phyloP scores from a whole-genome alignment of 2,113 vertebrate species.

The Ceyx cyanopectus region DNA sequence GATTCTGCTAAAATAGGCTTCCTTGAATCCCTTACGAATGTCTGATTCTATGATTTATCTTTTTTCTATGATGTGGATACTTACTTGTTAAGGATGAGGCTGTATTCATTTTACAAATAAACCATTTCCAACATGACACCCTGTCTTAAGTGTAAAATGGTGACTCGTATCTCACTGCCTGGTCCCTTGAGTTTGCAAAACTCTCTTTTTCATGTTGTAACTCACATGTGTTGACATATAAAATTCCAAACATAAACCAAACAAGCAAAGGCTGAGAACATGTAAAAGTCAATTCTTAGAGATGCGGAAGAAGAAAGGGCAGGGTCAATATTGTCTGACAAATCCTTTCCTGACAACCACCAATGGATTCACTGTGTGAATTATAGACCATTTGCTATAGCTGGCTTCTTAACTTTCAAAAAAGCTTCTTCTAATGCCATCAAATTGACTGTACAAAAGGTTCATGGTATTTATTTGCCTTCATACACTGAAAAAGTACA shows the following conservation, averaged over 20 bases:
- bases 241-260: background rate
- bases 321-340: background rate
- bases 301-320: background rate
- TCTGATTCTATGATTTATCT: background rate
- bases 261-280: background rate
- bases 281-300: background rate
- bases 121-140: background rate
- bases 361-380: background rate
- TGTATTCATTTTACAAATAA: background rate
- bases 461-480: conserved; percentile 27
- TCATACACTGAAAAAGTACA: background rate
- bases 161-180: fast-evolving
- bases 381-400: background rate
- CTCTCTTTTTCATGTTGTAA: background rate
- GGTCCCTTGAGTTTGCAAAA: background rate
- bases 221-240: background rate
- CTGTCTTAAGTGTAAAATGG: background rate
- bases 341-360: background rate
- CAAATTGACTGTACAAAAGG: background rate
- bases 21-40: background rate
- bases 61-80: background rate
- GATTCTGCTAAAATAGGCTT: background rate
- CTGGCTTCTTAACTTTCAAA: background rate
- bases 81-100: background rate
- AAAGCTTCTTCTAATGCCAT: background rate